Base-by-base conservation (phyloP, 2,888 invertebrate genomes). In the Cylindroiulus punctatus region DNA sequence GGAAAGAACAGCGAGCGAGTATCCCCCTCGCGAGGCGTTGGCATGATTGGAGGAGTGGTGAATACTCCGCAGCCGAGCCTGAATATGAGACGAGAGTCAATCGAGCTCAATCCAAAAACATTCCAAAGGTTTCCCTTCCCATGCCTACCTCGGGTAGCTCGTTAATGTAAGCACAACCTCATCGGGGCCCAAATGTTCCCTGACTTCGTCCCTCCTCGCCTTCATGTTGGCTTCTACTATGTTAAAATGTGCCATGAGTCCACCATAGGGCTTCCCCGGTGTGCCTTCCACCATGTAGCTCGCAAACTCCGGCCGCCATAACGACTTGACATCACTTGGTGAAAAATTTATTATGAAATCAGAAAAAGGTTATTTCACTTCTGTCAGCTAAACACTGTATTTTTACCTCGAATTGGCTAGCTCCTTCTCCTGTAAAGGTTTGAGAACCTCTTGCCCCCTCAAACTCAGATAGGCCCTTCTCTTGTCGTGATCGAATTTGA, bases 271-370 rank as follows among this genome's bases (percentile, higher is more conserved):
- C 87, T 90, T 89, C 0, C 99, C 99, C 0, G 99, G 99, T 0
- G 99, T 99, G 26, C 99, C 99, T 92, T 99, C 98, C 87, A 98
- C 94, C 98, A 99, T 99, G 90, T 98, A 99, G n/a, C 96, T 95
- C 2, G 97, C 99, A 92, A 97, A 99, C 92, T 99, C 99, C 0
- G 99, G 99, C 85, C 98, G 94, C 99, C 99, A 99, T 81, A 98
- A 91, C 0, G 96, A 96, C 90, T 96, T 96, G 0, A 95, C 95
- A 89, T 93, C 90, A 30, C 94, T 93, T 91, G 87, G 91, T 89
- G 88, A 88, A 42, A 44, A 10, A 87, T 26, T 85, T 4, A 36
- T 36, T 36, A 36, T 36, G 2, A 36, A 36, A 36, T 36, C 36
- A 4, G 36, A 2, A 36, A n/a, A n/a, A n/a, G n/a, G n/a, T n/a